A percentile compares a stretch with the other conserved stretches of the same genome.
Conservation (phyloP, 2,888 invertebrate genomes). For the Drosophila suboccidentalis region DNA sequence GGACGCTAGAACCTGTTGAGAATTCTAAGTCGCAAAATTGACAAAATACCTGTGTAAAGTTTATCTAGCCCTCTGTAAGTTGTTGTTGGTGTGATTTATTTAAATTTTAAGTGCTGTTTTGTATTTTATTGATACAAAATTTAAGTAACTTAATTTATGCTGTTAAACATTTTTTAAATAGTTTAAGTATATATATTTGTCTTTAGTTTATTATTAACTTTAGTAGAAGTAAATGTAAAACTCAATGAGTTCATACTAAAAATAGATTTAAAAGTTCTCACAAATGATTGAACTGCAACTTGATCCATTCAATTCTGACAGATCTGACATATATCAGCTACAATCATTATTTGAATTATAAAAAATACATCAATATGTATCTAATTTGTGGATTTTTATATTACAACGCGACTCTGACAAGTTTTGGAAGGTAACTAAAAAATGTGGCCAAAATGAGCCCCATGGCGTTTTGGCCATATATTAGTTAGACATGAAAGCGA, state of each 20-base stretch:
- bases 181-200: too few species aligned
- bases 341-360: slow-evolving; percentile 1
- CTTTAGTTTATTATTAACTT: too few species aligned
- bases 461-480: slow-evolving; percentile 69
- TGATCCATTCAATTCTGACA: not conserved
- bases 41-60: too few species aligned
- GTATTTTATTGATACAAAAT: too few species aligned
- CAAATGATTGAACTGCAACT: not conserved
- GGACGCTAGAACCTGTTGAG: too few species aligned
- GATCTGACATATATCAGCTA: not conserved
- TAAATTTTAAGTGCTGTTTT: too few species aligned
- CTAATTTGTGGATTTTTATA: slow-evolving; percentile 40
- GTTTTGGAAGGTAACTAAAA: slow-evolving; percentile 57
- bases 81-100: too few species aligned
- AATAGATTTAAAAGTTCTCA: not conserved
- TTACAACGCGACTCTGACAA: slow-evolving; percentile 51
- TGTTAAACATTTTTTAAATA: too few species aligned
- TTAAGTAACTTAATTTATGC: too few species aligned
- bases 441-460: slow-evolving; percentile 75
- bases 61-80: too few species aligned
- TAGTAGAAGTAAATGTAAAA: not conserved
- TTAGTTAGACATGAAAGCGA: slow-evolving; percentile 60
- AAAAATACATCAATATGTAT: slow-evolving; percentile 37
- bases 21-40: too few species aligned
- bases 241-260: not conserved